Percentiles rank a stretch among this genome's conserved stretches.
Evolutionary conservation across 2,888 invertebrate species (phyloP).

Genomic region (Xylocampa areola): DNA sequence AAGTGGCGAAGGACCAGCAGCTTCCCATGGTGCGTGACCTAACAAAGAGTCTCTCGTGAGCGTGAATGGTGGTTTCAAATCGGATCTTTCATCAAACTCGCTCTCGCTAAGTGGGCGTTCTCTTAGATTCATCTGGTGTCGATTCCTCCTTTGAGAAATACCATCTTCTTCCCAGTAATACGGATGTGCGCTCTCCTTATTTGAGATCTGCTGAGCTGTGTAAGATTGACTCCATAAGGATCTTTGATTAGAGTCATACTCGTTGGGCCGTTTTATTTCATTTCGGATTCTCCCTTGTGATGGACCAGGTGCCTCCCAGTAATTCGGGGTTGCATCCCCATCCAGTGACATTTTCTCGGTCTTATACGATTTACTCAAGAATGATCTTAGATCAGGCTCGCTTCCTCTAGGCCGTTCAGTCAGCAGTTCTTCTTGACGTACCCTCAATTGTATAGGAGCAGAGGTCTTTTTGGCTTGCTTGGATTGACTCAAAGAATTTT

Average conservation of each 20-base stretch:
- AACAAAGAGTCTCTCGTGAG: neutral
- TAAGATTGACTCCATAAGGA: constrained; percentile 1
- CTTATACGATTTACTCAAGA: neutral
- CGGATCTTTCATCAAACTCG: neutral
- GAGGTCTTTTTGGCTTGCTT: neutral
- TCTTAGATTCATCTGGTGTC: neutral
- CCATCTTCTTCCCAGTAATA: constrained; percentile 1
- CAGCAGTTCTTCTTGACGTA: neutral
- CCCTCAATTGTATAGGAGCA: neutral
- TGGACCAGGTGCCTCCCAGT: neutral
- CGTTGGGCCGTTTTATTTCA: neutral
- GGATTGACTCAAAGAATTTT: neutral
- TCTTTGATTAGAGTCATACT: neutral
- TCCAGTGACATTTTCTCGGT: neutral
- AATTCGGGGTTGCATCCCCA: neutral
- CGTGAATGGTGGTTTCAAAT: constrained; percentile 12
- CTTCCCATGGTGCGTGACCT: neutral
- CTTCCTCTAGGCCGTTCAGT: neutral
- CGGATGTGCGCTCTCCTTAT: neutral
- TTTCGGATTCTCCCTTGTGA: neutral
- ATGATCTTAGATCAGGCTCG: neutral
- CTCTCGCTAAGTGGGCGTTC: neutral
- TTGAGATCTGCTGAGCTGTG: neutral
- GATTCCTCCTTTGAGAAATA: neutral
- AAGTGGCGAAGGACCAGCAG: neutral